Percentiles rank a stretch among this genome's conserved stretches.
These are phyloP conservation scores for Lasioglossum lativentre DNA, from an alignment of 2,888 invertebrate genomes.

Conservation along the genomic window DNA sequence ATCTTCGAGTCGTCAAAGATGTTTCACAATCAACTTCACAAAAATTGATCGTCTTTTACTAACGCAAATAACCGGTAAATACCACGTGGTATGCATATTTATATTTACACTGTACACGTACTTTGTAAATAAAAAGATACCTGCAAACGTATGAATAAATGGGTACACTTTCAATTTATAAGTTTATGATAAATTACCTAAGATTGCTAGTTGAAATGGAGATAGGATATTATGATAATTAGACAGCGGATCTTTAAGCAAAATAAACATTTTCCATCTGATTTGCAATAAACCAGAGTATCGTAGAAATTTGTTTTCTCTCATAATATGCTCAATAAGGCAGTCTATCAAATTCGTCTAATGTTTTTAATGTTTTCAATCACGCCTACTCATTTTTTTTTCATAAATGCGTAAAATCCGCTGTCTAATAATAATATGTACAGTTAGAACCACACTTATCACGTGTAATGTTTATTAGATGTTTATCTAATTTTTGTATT, in stretches of 20 bases:
- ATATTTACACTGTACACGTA: not conserved
- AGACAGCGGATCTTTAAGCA: no score
- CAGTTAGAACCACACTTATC: not conserved
- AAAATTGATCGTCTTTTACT: not conserved
- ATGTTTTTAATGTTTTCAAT: no score
- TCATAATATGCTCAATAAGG: no score
- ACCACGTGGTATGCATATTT: not conserved
- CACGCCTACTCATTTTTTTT: no score
- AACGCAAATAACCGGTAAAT: not conserved
- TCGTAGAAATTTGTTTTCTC: no score
- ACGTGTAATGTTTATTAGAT: not conserved
- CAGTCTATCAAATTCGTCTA: no score
- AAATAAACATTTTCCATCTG: no score
- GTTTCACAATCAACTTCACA: conserved; percentile 7
- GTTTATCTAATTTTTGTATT: not conserved
- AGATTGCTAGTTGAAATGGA: not conserved
- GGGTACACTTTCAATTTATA: not conserved
- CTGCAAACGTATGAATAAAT: not conserved
- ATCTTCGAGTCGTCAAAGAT: conserved; percentile 4
- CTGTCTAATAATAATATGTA: not conserved
- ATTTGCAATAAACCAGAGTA: no score
- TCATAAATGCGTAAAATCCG: no score
- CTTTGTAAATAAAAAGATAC: not conserved
- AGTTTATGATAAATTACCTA: not conserved
- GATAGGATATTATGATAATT: not conserved